Evolutionary conservation across 2,888 invertebrate species (phyloP).

Genomic region (Aleiodes leptofemur): DNA sequence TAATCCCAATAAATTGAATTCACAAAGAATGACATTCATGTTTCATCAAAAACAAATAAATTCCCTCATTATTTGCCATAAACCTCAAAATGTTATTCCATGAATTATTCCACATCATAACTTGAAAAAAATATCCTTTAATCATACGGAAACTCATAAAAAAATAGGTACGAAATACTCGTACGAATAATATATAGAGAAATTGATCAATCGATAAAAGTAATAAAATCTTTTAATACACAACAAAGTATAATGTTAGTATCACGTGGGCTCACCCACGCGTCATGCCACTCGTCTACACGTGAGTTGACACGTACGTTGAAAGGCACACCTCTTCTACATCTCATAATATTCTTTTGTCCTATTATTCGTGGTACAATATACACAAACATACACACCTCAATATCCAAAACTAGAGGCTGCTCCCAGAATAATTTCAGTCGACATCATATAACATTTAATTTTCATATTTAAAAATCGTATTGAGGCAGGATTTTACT

Average conservation of each 20-base stretch:
- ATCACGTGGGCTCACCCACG: constrained; percentile 47
- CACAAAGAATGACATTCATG: no score
- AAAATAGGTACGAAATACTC: constrained; percentile 19
- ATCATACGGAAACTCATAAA: neutral
- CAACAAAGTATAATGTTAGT: constrained; percentile 38
- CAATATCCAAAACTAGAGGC: neutral
- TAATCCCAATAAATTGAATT: no score
- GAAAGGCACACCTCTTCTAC: constrained; percentile 49
- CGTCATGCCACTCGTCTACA: constrained; percentile 44
- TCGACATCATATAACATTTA: no score
- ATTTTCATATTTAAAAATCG: no score
- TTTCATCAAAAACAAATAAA: no score
- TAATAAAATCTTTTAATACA: constrained; percentile 45
- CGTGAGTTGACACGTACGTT: constrained; percentile 46
- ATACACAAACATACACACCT: no score
- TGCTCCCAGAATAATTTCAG: constrained; percentile 3
- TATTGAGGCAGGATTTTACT: no score
- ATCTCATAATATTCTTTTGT: constrained; percentile 1
- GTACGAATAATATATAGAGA: constrained; percentile 13
- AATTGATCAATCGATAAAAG: constrained; percentile 47
- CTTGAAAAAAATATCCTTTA: neutral
- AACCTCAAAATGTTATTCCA: no score
- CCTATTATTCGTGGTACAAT: neutral
- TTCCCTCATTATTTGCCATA: no score
- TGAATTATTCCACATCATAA: neutral